A percentile compares a stretch with the other conserved stretches of the same genome.
phyloP scores from a whole-genome alignment of 2,888 invertebrate species.

The Tanypteryx hageni region DNA sequence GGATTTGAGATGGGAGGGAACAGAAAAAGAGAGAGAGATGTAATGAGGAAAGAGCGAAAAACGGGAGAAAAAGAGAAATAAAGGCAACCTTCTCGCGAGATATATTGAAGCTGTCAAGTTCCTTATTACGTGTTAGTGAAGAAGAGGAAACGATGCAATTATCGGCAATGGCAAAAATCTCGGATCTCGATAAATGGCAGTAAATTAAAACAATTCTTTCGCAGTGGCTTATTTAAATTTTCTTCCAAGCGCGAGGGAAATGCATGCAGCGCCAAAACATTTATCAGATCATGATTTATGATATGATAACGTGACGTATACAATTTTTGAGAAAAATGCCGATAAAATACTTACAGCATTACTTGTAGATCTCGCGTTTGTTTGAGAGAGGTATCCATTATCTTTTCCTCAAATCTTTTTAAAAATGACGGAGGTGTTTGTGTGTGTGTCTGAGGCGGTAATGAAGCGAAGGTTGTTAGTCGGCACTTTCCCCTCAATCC shows the following conservation, averaged over 20 bases:
- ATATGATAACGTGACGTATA: no score
- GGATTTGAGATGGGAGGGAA: neutral
- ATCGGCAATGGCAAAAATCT: neutral
- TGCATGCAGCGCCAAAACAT: no score
- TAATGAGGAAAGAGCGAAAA: neutral
- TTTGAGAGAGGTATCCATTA: neutral
- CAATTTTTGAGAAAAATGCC: no score
- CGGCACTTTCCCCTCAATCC: neutral
- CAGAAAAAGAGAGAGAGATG: neutral
- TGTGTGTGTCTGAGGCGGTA: neutral
- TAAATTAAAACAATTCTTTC: neutral
- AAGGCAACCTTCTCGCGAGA: neutral
- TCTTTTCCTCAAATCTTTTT: neutral
- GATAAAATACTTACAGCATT: no score
- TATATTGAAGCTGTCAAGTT: neutral
- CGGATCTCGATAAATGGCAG: neutral
- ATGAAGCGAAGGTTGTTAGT: conserved; percentile 22
- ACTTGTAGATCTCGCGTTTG: neutral
- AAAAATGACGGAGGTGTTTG: neutral
- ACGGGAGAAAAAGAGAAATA: neutral
- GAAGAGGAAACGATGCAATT: neutral
- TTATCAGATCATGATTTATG: no score
- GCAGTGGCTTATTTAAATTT: no score
- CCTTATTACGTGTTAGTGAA: neutral
- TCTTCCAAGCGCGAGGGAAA: no score